Evolutionary conservation across 1,140 invertebrate genomes (phyloP).

Genomic region (Lutraria rhynchaena): DNA sequence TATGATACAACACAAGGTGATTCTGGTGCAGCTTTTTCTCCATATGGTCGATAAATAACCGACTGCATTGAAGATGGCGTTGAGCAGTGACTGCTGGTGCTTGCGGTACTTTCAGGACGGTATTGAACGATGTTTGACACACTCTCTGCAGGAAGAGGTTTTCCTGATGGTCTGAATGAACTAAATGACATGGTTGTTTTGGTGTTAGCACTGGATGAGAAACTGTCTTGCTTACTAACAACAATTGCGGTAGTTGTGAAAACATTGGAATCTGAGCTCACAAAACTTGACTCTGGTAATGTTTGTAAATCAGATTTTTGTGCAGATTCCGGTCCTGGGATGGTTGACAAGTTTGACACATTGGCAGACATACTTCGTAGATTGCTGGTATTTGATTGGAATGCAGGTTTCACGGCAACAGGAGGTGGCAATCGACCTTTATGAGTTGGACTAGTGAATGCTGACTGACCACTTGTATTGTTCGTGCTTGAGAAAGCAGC

Average conservation of each 20-base stretch:
- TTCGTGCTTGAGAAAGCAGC: constrained; percentile 16
- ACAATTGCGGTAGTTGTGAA: constrained; percentile 49
- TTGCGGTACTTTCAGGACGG: constrained; percentile 75
- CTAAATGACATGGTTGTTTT: constrained; percentile 65
- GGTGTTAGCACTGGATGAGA: constrained; percentile 46
- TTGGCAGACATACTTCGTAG: constrained; percentile 51
- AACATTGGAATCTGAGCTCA: constrained; percentile 26
- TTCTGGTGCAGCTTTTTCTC: constrained; percentile 19
- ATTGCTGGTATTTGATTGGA: constrained; percentile 22
- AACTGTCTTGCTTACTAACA: constrained; percentile 52
- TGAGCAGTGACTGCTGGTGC: constrained; percentile 76
- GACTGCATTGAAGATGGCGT: constrained; percentile 75
- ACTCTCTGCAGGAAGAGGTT: constrained; percentile 39
- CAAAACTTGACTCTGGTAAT: not conserved
- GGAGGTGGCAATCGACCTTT: constrained; percentile 63
- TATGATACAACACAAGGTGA: constrained; percentile 54
- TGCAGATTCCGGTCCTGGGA: not conserved
- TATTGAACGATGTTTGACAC: constrained; percentile 30
- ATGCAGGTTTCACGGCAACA: constrained; percentile 61
- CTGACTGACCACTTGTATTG: constrained; percentile 22
- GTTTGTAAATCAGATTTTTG: not conserved
- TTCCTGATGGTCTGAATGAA: constrained; percentile 61
- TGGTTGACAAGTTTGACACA: constrained; percentile 40
- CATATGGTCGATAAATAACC: constrained; percentile 70
- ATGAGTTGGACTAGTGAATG: constrained; percentile 52